Evolutionary conservation across 1,140 invertebrate genomes (phyloP).

Genomic region (Drosophila pandora): DNA sequence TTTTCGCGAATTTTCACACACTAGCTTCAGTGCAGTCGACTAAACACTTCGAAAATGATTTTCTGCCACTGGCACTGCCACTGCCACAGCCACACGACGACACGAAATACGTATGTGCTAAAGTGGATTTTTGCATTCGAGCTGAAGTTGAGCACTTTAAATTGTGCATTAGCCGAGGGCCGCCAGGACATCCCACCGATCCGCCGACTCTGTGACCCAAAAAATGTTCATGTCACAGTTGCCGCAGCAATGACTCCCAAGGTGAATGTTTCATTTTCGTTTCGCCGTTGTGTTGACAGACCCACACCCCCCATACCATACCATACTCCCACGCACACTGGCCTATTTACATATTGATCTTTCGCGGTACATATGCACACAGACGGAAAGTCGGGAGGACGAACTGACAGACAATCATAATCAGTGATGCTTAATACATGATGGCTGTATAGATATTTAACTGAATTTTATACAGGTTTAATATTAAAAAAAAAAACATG

Average conservation of each 20-base stretch:
- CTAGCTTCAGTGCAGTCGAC: conserved; percentile 18
- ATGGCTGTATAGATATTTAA: not conserved
- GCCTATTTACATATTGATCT: conserved; percentile 52
- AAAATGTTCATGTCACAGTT: conserved; percentile 71
- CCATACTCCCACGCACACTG: conserved; percentile 23
- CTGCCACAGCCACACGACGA: conserved; percentile 6
- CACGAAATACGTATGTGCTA: conserved; percentile 15
- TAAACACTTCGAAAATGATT: conserved; percentile 47
- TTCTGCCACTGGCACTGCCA: conserved; percentile 20
- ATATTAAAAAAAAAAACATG: no score
- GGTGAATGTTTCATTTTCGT: conserved; percentile 78
- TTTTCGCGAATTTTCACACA: conserved; percentile 37
- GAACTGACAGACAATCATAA: conserved; percentile 22
- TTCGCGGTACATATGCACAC: conserved; percentile 17
- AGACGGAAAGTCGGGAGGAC: not conserved
- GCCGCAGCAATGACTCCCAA: conserved; percentile 74
- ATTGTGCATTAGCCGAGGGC: conserved; percentile 43
- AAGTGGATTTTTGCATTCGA: conserved; percentile 24
- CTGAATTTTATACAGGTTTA: not conserved
- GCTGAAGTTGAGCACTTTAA: conserved; percentile 49
- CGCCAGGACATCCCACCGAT: conserved; percentile 14
- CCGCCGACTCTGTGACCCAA: conserved; percentile 58
- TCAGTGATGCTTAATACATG: not conserved
- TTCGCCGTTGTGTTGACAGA: conserved; percentile 73
- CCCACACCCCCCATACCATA: conserved; percentile 26